Conservation (phyloP, 2,888 invertebrate genomes). For the Drosophila percnosoma region DNA sequence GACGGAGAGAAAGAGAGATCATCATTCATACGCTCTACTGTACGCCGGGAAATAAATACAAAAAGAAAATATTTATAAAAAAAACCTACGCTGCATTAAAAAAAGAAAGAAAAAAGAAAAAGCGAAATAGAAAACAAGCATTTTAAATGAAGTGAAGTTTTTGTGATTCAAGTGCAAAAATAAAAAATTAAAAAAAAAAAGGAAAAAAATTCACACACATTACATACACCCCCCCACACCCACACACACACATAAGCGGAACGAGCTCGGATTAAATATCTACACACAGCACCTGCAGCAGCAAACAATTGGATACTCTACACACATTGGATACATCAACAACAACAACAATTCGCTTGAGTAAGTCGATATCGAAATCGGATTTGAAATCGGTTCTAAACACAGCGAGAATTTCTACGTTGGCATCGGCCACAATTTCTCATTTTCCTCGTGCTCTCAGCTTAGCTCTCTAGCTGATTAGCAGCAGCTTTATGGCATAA, state of each 20-base stretch:
- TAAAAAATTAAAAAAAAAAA: slow-evolving; percentile 18
- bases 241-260: slow-evolving; percentile 11
- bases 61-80: slow-evolving; percentile 4
- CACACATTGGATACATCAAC: slow-evolving; percentile 60
- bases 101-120: slow-evolving; percentile 32
- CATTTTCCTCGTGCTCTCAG: slow-evolving; percentile 7
- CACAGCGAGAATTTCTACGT: slow-evolving; percentile 18
- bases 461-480: slow-evolving; percentile 5
- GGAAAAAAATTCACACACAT: slow-evolving; percentile 17
- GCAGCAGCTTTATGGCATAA: slow-evolving; percentile 12
- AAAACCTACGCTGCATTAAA: background rate
- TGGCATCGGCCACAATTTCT: slow-evolving; percentile 14
- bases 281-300: slow-evolving; percentile 45
- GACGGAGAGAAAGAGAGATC: slow-evolving; percentile 31
- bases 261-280: slow-evolving; percentile 69
- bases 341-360: slow-evolving; percentile 68
- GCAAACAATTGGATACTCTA: slow-evolving; percentile 72
- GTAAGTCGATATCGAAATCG: slow-evolving; percentile 52
- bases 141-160: slow-evolving; percentile 59
- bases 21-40: slow-evolving; percentile 58
- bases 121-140: slow-evolving; percentile 47
- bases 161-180: slow-evolving; percentile 52
- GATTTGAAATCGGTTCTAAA: background rate
- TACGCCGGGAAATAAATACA: slow-evolving; percentile 38
- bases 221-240: slow-evolving; percentile 33